A percentile compares a stretch with the other conserved stretches of the same genome.
Evolutionary conservation across 2,888 invertebrate genomes (phyloP).

Genomic region (Agrochola circellaris): DNA sequence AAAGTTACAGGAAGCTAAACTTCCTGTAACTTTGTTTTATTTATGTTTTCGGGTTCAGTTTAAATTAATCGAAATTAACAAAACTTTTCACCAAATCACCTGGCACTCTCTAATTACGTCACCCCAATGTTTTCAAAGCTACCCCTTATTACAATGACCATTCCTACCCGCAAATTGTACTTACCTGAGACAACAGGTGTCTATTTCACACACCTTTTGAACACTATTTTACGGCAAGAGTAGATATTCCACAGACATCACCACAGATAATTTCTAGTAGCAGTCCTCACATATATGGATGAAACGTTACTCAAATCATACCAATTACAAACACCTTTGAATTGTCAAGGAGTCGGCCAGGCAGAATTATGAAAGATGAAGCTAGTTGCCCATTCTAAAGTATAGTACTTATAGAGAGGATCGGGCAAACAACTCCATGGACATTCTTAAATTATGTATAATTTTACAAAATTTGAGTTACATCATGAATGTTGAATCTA

Average conservation of each 20-base stretch:
- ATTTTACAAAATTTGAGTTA: too few relatives aligned
- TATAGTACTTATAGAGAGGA: too few relatives aligned
- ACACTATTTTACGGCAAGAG: neutral
- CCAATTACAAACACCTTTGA: too few relatives aligned
- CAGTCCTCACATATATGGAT: neutral
- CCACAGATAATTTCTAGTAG: neutral
- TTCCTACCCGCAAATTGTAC: neutral
- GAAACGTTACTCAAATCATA: too few relatives aligned
- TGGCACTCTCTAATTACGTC: neutral
- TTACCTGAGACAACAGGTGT: constrained; percentile 12
- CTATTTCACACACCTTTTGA: constrained; percentile 9
- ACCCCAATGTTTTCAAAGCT: constrained; percentile 14
- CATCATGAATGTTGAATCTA: too few relatives aligned
- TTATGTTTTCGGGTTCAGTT: too few relatives aligned
- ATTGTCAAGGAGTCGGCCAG: too few relatives aligned
- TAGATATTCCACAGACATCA: constrained; percentile 10
- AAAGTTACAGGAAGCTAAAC: neutral
- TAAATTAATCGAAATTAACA: neutral
- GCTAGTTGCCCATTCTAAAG: too few relatives aligned
- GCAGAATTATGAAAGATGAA: too few relatives aligned
- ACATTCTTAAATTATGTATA: too few relatives aligned
- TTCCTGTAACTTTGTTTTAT: too few relatives aligned
- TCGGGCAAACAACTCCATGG: too few relatives aligned
- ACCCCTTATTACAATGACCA: constrained; percentile 3
- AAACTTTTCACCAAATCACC: neutral